Conservation (phyloP, 2,113 vertebrate genomes). For the Typhlomys cinereus region DNA sequence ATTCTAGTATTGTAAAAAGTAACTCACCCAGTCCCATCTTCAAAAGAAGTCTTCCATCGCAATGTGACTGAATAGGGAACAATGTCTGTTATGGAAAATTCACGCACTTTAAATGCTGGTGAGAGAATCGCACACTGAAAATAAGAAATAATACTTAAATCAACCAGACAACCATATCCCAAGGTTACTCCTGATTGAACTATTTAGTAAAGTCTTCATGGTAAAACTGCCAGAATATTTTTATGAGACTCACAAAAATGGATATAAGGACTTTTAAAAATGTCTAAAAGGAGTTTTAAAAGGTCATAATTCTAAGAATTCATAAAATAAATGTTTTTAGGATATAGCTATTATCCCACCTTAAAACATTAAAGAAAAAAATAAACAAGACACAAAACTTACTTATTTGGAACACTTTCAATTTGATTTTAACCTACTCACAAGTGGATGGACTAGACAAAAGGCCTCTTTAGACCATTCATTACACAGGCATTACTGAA, state of each 20-base stretch:
- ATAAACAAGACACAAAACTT: neutral
- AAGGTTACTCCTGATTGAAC: neutral
- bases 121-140: slow-evolving; percentile 97
- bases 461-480: neutral
- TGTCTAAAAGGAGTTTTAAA: slow-evolving; percentile 47
- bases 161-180: neutral
- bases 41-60: slow-evolving; percentile 94
- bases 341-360: neutral
- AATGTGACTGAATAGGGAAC: slow-evolving; percentile 96
- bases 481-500: too few species aligned
- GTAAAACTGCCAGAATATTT: slow-evolving; percentile 7
- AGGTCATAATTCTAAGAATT: neutral
- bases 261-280: slow-evolving; percentile 40
- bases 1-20: slow-evolving; percentile 9
- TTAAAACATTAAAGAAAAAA: slow-evolving; percentile 9
- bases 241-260: slow-evolving; percentile 27
- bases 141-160: slow-evolving; percentile 61
- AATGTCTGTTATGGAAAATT: slow-evolving; percentile 96
- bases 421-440: slow-evolving; percentile 9
- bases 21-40: slow-evolving; percentile 93
- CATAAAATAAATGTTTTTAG: slow-evolving; percentile 35
- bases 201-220: neutral
- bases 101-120: slow-evolving; percentile 97
- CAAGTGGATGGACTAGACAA: neutral
- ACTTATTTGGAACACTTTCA: slow-evolving; percentile 23